Conservation (phyloP, 2,797 vertebrate genomes). For the Poeciliopsis infans region DNA sequence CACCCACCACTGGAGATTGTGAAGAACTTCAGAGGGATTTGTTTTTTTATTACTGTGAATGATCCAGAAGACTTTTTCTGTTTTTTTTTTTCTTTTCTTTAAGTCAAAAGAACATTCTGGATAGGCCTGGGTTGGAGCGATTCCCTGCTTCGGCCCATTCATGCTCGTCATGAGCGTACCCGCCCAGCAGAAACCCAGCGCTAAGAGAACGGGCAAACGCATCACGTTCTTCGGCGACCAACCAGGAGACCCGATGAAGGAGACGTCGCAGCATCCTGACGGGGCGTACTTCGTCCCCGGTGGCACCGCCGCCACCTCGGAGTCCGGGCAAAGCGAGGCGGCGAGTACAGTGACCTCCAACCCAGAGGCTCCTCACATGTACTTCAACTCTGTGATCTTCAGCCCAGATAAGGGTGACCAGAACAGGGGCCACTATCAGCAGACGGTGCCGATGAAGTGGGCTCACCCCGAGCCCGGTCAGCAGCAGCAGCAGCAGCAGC, state of each 20-base stretch:
- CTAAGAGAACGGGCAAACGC: constrained; percentile 92
- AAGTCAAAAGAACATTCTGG: constrained; percentile 9
- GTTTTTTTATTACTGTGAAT: not conserved
- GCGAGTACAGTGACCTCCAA: constrained; percentile 71
- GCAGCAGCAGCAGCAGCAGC: constrained; percentile 77
- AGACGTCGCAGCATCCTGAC: constrained; percentile 85
- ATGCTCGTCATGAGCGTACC: constrained; percentile 94
- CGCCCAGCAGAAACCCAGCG: constrained; percentile 90
- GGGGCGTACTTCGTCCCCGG: constrained; percentile 84
- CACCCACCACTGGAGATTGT: constrained; percentile 38
- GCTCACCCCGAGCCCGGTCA: constrained; percentile 79
- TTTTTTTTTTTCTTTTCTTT: not conserved
- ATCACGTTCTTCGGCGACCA: constrained; percentile 90
- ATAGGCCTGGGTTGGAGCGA: constrained; percentile 17
- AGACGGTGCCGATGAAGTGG: constrained; percentile 92
- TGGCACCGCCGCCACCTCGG: constrained; percentile 75
- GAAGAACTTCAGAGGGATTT: constrained; percentile 26
- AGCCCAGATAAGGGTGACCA: constrained; percentile 87
- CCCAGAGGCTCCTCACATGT: constrained; percentile 78
- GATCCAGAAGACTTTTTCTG: not conserved
- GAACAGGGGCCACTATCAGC: constrained; percentile 87
- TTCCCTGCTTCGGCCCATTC: constrained; percentile 54
- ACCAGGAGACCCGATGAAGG: constrained; percentile 81
- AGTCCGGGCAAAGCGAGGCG: constrained; percentile 79
- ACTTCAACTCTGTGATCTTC: constrained; percentile 89